Evolutionary conservation across 2,888 invertebrate species (phyloP).

Genomic region (Himalopsyche tibetana): DNA sequence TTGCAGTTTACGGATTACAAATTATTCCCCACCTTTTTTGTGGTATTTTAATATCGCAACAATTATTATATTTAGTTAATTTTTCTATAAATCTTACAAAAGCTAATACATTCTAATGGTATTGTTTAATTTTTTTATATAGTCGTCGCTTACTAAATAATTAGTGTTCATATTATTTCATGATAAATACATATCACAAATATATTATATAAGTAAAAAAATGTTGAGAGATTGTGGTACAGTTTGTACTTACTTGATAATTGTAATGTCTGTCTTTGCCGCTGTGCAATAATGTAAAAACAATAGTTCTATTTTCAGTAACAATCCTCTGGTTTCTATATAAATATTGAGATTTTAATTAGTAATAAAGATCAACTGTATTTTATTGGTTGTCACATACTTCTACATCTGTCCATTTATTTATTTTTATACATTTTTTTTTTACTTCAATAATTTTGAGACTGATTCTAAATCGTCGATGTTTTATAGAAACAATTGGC

Average conservation of each 20-base stretch:
- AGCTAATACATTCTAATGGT: neutral
- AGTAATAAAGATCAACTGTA: neutral
- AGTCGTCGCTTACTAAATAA: conserved; percentile 46
- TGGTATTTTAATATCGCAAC: conserved; percentile 35
- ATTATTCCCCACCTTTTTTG: conserved; percentile 46
- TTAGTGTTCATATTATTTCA: conserved; percentile 44
- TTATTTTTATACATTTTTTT: neutral
- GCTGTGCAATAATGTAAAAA: conserved; percentile 35
- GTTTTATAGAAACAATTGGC: conserved; percentile 44
- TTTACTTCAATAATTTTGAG: conserved; percentile 10
- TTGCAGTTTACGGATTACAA: conserved; percentile 43
- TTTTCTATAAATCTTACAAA: conserved; percentile 43
- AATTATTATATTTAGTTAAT: conserved; percentile 34
- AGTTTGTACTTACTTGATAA: conserved; percentile 22
- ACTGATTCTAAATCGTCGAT: conserved; percentile 17
- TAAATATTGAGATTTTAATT: conserved; percentile 31
- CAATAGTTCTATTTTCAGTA: conserved; percentile 5
- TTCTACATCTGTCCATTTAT: conserved; percentile 32
- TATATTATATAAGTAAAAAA: conserved; percentile 45
- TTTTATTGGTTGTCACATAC: neutral
- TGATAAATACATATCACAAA: conserved; percentile 52
- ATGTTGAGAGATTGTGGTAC: conserved; percentile 29
- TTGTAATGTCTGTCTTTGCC: conserved; percentile 41
- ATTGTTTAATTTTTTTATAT: conserved; percentile 34
- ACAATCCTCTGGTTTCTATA: conserved; percentile 36